Base-by-base conservation (phyloP, 2,797 vertebrate species). In the Amblyopsis hoosieri region DNA sequence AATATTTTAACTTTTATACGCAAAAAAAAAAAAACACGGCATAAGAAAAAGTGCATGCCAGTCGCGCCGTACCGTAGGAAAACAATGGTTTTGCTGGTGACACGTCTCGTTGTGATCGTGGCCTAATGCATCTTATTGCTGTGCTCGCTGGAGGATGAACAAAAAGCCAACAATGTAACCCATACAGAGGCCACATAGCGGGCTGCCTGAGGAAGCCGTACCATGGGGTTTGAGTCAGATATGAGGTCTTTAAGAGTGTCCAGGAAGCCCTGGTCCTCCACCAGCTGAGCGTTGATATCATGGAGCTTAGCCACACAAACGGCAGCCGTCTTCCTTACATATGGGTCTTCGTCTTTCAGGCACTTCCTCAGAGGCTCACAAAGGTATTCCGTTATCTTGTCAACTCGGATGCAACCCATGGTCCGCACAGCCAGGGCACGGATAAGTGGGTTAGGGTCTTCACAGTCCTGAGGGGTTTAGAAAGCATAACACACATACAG, bases 151-250 rank as follows among this genome's bases (percentile, higher is more conserved):
- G 45, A 9, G 23, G 31, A 31, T 67, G 54, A 69, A 67, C 59
- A 55, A 42, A 48, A 10, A 57, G 45, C 50, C 59, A 71, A 47
- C 48, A 66, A 54, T 62, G 37, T 47, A 42, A 54, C 13, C 4
- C 42, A 17, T 15, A 49, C 42, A 6, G 14, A 59, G 48, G 45
- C 46, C 69, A 49, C 51, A 37, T 4, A 53, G 31, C 12, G 4
- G 12, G 31, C 57, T 47, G 15, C 12, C 57, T 47, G 45, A 59
- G 14, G 12, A 42, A 61, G 50, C 46, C 75, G 31, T 87, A 94
- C 97, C 97, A 99, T 99, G 65, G 97, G 97, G 87, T 99, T 99
- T 51, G 97, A 99, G 86, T 99, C 97, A 0, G 97, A 99, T 83
- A 98, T 98, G 62, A 98, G 95, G 74, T 99, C 97, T 80, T 98